Conservation (phyloP, 64 coral and sea anemone species). For the Astreopora myriophthalma region DNA sequence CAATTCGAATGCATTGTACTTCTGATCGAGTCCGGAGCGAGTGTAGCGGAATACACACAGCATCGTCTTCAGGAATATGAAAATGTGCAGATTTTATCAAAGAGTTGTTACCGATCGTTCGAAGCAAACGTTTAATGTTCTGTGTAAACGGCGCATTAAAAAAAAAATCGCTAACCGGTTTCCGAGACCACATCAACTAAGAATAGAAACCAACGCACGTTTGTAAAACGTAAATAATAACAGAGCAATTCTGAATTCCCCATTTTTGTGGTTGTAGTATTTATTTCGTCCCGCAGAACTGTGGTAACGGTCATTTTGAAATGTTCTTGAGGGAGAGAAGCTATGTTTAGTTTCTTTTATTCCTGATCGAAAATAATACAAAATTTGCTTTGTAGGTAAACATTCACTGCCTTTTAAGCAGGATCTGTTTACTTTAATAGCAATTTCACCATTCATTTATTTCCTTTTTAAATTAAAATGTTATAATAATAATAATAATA, state of each 20-base stretch:
- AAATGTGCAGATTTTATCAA: conserved; percentile 49
- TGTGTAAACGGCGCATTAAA: background rate
- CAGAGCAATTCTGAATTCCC: background rate
- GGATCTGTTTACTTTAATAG: background rate
- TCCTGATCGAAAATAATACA: too few relatives aligned
- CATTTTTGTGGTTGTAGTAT: background rate
- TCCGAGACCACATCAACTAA: background rate
- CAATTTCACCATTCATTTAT: too few relatives aligned
- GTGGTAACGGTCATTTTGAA: background rate
- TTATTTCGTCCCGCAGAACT: background rate
- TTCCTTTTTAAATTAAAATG: too few relatives aligned
- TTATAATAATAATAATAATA: too few relatives aligned
- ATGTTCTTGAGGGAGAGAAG: too few relatives aligned
- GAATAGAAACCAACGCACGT: background rate
- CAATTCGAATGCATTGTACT: conserved; percentile 71
- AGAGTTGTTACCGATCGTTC: conserved; percentile 67
- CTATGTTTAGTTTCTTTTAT: too few relatives aligned
- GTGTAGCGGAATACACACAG: conserved; percentile 50
- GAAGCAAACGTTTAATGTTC: conserved; percentile 18
- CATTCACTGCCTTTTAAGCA: background rate
- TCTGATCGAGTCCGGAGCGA: conserved; percentile 69
- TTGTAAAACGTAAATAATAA: background rate
- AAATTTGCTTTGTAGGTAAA: background rate
- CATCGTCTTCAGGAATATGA: conserved; percentile 59
- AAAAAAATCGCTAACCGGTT: background rate